These are phyloP conservation scores for Sardinella longiceps DNA, from an alignment of 2,797 vertebrate genomes.

Conservation along the genomic window DNA sequence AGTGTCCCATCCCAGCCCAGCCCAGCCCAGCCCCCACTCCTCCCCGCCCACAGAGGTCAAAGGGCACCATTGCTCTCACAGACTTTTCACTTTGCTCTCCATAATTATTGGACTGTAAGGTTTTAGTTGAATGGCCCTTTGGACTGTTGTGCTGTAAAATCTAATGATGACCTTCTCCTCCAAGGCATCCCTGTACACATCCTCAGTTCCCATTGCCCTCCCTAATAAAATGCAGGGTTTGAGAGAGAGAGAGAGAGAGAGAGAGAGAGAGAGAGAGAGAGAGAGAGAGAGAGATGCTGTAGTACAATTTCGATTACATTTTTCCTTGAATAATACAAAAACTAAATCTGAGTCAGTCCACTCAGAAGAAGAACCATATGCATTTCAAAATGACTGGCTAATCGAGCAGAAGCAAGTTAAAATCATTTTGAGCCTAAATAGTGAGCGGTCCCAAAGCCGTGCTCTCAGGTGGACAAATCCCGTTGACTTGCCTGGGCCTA, in stretches of 20 bases:
- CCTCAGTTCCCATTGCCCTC: neutral
- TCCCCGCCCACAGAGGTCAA: conserved; percentile 78
- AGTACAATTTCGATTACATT: neutral
- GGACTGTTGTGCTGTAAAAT: conserved; percentile 65
- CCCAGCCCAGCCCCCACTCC: conserved; percentile 63
- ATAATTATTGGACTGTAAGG: conserved; percentile 81
- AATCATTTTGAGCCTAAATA: conserved; percentile 99
- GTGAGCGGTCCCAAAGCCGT: conserved; percentile 96
- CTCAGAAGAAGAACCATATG: no score
- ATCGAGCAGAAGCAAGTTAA: conserved; percentile 96
- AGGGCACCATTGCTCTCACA: conserved; percentile 85
- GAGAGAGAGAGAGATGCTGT: neutral
- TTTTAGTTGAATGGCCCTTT: conserved; percentile 86
- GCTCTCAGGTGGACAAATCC: conserved; percentile 65
- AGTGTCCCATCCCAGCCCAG: conserved; percentile 47
- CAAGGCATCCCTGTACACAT: neutral
- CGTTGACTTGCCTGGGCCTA: neutral
- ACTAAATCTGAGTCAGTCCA: no score
- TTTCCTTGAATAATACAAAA: neutral
- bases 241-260: neutral
- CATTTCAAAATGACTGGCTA: no score
- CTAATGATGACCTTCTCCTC: neutral
- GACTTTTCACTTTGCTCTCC: conserved; percentile 82
- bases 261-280: neutral
- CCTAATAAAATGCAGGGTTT: neutral